These are phyloP conservation scores for Cardiocondyla obscurior DNA, from an alignment of 1,140 invertebrate genomes.

Conservation along the genomic window DNA sequence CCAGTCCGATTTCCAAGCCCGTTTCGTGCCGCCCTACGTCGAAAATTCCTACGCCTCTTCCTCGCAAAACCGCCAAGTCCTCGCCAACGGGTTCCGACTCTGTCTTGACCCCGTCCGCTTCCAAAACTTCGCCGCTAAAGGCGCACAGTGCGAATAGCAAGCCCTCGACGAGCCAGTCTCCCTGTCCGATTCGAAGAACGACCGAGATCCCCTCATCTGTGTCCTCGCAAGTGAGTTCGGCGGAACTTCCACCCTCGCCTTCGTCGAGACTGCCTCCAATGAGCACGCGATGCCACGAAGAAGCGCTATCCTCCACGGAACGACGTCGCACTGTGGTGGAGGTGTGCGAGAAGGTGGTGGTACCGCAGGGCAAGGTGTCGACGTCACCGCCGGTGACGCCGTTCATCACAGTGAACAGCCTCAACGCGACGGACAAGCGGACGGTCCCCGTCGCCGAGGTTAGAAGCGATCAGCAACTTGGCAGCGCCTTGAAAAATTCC, in stretches of 20 bases:
- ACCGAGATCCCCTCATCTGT: slow-evolving; percentile 50
- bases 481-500: slow-evolving; percentile 72
- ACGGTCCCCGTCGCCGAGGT: slow-evolving; percentile 75
- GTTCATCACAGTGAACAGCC: slow-evolving; percentile 77
- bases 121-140: slow-evolving; percentile 40
- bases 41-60: slow-evolving; percentile 80
- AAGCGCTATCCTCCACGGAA: slow-evolving; percentile 57
- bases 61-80: slow-evolving; percentile 73
- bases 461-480: slow-evolving; percentile 77
- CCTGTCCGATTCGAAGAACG: slow-evolving; percentile 51
- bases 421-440: slow-evolving; percentile 62
- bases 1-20: slow-evolving; percentile 36
- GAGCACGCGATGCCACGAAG: slow-evolving; percentile 60
- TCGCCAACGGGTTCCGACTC: slow-evolving; percentile 62
- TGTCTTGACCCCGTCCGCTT: slow-evolving; percentile 51
- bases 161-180: slow-evolving; percentile 6
- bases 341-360: slow-evolving; percentile 80
- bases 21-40: slow-evolving; percentile 61
- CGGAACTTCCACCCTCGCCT: slow-evolving; percentile 14
- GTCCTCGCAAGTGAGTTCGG: slow-evolving; percentile 37
- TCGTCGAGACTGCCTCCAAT: slow-evolving; percentile 35
- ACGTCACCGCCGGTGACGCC: slow-evolving; percentile 74
- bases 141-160: slow-evolving; percentile 39
- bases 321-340: slow-evolving; percentile 79
- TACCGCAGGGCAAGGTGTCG: slow-evolving; percentile 71